Conservation (phyloP, 2,113 vertebrate species). For the sheep (Ovis aries) region ARS-UI_Ramb_v3.0 NC_056062.1:2018001-2018500, state of each 20-base stretch:
- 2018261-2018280: neutral
- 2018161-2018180: neutral
- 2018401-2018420: neutral
- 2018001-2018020: neutral
- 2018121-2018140: rapidly evolving
- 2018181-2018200: neutral
- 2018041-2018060: neutral
- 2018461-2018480: neutral
- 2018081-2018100: neutral
- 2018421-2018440: neutral
- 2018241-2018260: neutral
- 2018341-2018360: neutral
- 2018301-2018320: neutral
- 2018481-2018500: neutral
- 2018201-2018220: neutral
- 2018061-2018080: neutral
- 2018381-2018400: neutral
- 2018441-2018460: neutral
- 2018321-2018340: neutral
- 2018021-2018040: neutral
- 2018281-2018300: neutral
- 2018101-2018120: neutral
- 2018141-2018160: neutral
- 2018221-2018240: neutral
- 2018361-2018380: neutral